Conservation (phyloP, 2,113 vertebrate species). For the Onychostoma macrolepis region DNA sequence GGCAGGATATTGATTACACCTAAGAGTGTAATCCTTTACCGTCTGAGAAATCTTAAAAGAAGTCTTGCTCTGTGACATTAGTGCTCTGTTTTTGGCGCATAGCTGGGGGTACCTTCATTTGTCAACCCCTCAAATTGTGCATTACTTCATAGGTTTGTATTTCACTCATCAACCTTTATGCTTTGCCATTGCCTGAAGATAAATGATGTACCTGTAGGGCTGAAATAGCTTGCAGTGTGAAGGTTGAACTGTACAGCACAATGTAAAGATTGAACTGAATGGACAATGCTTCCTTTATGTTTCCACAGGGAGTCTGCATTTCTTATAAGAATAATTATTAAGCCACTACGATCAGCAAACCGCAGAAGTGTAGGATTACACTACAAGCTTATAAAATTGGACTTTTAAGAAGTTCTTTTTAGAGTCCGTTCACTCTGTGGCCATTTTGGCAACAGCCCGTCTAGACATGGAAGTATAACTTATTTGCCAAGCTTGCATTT, state of each 20-base stretch:
- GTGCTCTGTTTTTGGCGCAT: conserved; percentile 6
- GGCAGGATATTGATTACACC: conserved; percentile 21
- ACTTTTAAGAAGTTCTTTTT: neutral
- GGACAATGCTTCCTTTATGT: neutral
- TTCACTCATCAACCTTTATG: conserved; percentile 11
- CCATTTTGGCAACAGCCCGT: neutral
- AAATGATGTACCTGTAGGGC: conserved; percentile 13
- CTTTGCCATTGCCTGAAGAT: conserved; percentile 3
- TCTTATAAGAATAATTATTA: conserved; percentile 7
- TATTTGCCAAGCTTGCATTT: neutral
- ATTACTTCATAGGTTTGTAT: conserved; percentile 25
- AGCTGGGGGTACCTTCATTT: neutral
- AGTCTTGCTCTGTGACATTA: conserved; percentile 23
- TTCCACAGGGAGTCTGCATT: neutral
- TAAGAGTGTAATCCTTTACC: conserved; percentile 17
- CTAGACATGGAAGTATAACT: neutral
- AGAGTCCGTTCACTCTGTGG: neutral
- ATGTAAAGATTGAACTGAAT: conserved; percentile 5
- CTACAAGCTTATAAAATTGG: neutral
- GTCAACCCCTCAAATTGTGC: neutral
- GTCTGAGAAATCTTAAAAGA: conserved; percentile 18
- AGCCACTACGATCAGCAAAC: neutral
- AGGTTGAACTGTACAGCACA: conserved; percentile 25
- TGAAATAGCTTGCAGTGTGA: neutral
- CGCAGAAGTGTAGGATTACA: neutral